Evolutionary conservation across 2,113 vertebrate genomes (phyloP).

Genomic region (Dendrocopos noguchii): DNA sequence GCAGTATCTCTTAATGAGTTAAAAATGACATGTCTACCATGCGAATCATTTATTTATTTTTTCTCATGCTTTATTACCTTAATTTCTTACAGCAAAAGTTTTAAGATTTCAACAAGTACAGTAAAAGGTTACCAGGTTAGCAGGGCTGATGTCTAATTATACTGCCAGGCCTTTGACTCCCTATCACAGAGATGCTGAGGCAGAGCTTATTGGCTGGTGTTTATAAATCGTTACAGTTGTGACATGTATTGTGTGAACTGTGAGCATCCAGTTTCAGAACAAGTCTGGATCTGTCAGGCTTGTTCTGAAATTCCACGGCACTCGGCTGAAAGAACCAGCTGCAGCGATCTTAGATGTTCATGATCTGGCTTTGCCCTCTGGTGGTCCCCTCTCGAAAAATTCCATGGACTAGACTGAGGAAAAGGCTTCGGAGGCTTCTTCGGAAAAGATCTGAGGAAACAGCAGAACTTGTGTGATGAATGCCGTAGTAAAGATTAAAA

Average conservation of each 20-base stretch:
- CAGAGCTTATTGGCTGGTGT: background rate
- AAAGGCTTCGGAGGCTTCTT: background rate
- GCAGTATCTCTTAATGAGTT: background rate
- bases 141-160: background rate
- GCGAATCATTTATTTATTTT: background rate
- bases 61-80: background rate
- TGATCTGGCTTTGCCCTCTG: conserved; percentile 61
- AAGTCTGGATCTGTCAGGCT: background rate
- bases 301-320: fast-evolving
- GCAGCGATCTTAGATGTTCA: background rate
- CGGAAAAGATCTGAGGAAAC: background rate
- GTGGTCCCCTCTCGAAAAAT: conserved; percentile 9
- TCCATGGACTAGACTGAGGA: background rate
- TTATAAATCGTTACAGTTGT: fast-evolving
- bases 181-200: background rate
- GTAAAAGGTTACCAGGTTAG: background rate
- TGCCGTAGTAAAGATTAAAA: background rate
- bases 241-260: fast-evolving
- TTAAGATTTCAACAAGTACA: background rate
- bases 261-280: background rate
- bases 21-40: background rate
- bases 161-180: background rate
- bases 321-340: background rate
- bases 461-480: background rate
- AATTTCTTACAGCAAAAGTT: background rate